Percentiles rank a stretch among this genome's conserved stretches.
Conservation (phyloP, 2,797 vertebrate genomes). For the Pangasius mekongensis region DNA sequence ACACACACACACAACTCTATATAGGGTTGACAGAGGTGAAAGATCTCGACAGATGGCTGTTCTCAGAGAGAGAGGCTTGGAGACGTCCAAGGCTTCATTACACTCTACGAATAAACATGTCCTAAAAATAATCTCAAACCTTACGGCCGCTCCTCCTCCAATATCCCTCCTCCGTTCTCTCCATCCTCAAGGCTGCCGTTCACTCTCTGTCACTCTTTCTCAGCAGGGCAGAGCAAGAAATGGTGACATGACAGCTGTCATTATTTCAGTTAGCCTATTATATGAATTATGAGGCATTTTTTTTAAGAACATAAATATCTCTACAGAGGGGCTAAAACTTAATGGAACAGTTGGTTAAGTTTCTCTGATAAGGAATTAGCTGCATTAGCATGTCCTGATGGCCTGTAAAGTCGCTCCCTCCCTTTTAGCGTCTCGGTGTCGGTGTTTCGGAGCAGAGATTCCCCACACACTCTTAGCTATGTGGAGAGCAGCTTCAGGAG, state of each 20-base stretch:
- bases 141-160: conserved; percentile 54
- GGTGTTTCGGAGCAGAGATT: neutral
- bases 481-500: conserved; percentile 68
- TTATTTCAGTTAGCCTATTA: conserved; percentile 19
- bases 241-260: conserved; percentile 9
- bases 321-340: neutral
- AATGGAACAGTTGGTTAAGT: neutral
- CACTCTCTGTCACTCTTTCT: conserved; percentile 31
- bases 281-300: neutral
- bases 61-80: conserved; percentile 62
- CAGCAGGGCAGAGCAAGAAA: conserved; percentile 13
- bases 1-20: conserved; percentile 24
- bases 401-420: neutral
- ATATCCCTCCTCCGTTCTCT: conserved; percentile 24
- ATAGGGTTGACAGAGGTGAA: conserved; percentile 72
- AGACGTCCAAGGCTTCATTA: conserved; percentile 76
- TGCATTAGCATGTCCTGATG: neutral
- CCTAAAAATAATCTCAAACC: conserved; percentile 77
- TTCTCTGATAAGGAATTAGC: conserved; percentile 1
- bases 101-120: conserved; percentile 79
- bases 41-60: conserved; percentile 68
- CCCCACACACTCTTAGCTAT: conserved; percentile 46
- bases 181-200: conserved; percentile 31
- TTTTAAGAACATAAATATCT: neutral
- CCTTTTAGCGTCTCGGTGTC: neutral